Evolutionary conservation across 2,797 vertebrate genomes (phyloP).

Genomic region (Eospalax fontanierii): DNA sequence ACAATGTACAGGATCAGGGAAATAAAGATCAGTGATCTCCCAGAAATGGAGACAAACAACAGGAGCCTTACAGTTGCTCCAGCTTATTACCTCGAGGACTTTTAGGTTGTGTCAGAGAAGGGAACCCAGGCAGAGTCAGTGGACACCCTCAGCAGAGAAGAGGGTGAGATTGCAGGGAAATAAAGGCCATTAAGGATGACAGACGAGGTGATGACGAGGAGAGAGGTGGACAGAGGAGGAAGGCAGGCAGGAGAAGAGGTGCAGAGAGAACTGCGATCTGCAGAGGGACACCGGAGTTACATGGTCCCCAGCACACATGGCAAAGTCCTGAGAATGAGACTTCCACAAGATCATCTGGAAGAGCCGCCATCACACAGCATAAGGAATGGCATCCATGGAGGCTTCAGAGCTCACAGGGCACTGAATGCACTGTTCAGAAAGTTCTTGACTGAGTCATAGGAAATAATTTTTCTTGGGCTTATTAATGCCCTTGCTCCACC

Average conservation of each 20-base stretch:
- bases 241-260: background rate
- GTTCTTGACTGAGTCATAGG: background rate
- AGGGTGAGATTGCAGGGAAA: background rate
- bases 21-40: constrained; percentile 4
- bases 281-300: background rate
- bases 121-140: background rate
- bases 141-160: background rate
- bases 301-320: background rate
- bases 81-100: background rate
- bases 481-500: background rate
- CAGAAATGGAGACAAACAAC: constrained; percentile 9
- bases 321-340: background rate
- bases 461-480: background rate
- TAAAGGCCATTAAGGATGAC: background rate
- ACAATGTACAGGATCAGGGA: background rate
- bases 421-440: background rate
- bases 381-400: background rate
- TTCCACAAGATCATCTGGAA: background rate
- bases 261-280: constrained; percentile 10
- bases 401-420: background rate
- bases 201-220: background rate
- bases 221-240: background rate
- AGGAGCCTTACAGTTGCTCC: background rate
- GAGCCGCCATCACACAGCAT: background rate
- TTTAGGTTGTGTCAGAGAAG: background rate